phyloP scores from a whole-genome alignment of 64 coral and sea anemone genomes.

The Montipora foliosa region DNA sequence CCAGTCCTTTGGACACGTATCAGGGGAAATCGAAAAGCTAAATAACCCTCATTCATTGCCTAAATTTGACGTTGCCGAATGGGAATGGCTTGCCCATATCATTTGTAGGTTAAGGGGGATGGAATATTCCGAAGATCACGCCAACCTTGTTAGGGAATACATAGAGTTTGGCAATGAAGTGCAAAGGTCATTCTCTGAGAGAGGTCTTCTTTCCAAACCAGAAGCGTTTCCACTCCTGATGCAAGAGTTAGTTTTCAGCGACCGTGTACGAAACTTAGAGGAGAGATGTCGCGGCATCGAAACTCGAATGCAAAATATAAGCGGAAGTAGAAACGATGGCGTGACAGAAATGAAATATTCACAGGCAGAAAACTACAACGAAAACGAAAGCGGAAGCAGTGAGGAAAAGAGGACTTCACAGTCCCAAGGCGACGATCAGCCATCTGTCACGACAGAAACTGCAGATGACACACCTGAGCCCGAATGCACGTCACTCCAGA shows the following conservation, averaged over 20 bases:
- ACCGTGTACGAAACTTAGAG: not conserved
- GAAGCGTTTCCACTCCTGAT: not conserved
- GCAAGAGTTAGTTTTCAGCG: not conserved
- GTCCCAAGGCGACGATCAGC: not conserved
- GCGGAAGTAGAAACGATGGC: not conserved
- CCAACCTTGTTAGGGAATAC: not conserved
- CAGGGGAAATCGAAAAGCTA: not conserved
- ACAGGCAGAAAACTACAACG: not conserved
- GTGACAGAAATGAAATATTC: not conserved
- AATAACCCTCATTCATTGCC: not conserved
- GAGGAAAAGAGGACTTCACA: not conserved
- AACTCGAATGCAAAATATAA: not conserved
- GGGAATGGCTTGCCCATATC: not conserved
- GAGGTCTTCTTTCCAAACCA: not conserved
- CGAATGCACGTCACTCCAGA: not conserved
- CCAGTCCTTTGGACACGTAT: not conserved
- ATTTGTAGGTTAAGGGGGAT: not conserved
- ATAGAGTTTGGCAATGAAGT: not conserved
- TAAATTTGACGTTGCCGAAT: not conserved
- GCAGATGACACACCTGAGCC: not conserved
- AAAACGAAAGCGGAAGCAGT: not conserved
- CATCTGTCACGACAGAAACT: not conserved
- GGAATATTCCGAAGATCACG: conserved; percentile 5
- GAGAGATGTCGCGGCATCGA: not conserved
- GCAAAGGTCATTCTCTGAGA: not conserved